phyloP scores from a whole-genome alignment of 2,797 vertebrate species.

The Odontamblyopus lacepedii region DNA sequence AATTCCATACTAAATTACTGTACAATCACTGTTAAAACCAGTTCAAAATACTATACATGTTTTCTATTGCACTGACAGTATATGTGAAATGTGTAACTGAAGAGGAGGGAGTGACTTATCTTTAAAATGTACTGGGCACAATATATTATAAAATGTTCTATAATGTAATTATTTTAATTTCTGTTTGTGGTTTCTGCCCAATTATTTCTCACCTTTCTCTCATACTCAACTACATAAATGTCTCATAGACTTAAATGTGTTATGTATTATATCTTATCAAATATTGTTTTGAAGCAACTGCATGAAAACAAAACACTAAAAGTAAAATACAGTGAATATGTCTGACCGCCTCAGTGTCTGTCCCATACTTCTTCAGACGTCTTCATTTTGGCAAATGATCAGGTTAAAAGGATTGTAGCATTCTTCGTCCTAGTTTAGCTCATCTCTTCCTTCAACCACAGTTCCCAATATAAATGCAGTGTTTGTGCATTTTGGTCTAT shows the following conservation, averaged over 20 bases:
- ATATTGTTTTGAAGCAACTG: neutral
- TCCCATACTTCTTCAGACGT: neutral
- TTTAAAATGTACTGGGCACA: neutral
- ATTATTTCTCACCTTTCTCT: neutral
- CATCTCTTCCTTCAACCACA: slow-evolving; percentile 20
- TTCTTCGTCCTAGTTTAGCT: slow-evolving; percentile 6
- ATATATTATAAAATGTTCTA: neutral
- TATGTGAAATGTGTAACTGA: neutral
- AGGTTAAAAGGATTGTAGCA: slow-evolving; percentile 1
- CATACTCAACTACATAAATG: slow-evolving; percentile 3
- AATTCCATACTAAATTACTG: slow-evolving; percentile 22
- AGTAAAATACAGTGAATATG: slow-evolving; percentile 14
- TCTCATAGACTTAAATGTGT: neutral
- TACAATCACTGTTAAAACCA: slow-evolving; percentile 16
- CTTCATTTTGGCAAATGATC: neutral
- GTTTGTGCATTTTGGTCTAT: slow-evolving; percentile 20
- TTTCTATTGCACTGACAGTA: slow-evolving; percentile 33
- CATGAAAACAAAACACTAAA: slow-evolving; percentile 7
- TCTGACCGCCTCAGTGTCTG: slow-evolving; percentile 10
- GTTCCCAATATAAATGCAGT: slow-evolving; percentile 9
- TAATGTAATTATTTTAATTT: neutral
- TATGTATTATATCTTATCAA: neutral
- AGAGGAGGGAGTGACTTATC: neutral
- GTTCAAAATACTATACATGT: slow-evolving; percentile 4
- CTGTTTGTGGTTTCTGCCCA: neutral